phyloP scores from a whole-genome alignment of 1,140 invertebrate species.

The Copidosoma floridanum region DNA sequence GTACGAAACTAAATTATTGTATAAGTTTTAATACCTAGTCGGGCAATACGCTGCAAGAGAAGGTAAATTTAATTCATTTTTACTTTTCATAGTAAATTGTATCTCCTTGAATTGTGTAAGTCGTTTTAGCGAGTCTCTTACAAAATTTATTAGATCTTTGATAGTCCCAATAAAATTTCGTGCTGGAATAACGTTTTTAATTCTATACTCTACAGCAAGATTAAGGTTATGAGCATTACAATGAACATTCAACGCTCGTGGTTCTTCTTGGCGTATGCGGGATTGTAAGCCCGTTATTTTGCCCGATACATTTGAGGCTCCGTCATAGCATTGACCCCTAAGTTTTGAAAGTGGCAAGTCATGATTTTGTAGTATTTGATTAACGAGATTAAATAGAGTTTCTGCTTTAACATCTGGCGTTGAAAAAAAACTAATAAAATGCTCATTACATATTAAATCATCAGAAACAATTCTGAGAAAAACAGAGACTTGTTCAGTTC shows the following conservation, averaged over 20 bases:
- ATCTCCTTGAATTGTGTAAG: constrained; percentile 3
- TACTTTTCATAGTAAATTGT: not conserved
- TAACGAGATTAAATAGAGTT: constrained; percentile 30
- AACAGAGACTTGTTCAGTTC: constrained; percentile 26
- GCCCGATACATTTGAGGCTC: constrained; percentile 32
- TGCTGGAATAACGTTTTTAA: constrained; percentile 16
- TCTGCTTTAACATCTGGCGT: constrained; percentile 22
- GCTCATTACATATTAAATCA: constrained; percentile 21
- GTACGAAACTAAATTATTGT: not conserved
- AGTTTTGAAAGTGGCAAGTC: constrained; percentile 25
- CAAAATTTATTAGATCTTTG: constrained; percentile 29
- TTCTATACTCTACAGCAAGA: constrained; percentile 31
- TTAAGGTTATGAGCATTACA: constrained; percentile 32
- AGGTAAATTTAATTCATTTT: not conserved
- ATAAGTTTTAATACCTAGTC: not conserved
- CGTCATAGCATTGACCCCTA: constrained; percentile 36
- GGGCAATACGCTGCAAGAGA: too few species aligned
- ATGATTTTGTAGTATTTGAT: constrained; percentile 19
- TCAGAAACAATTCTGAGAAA: constrained; percentile 20
- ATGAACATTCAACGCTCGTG: constrained; percentile 33
- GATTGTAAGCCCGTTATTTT: constrained; percentile 29
- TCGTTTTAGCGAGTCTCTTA: constrained; percentile 26
- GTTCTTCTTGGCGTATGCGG: constrained; percentile 28
- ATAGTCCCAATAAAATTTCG: constrained; percentile 25
- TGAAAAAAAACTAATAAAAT: constrained; percentile 31